phyloP scores from a whole-genome alignment of 2,797 vertebrate species.

The Parauchenoglanis ngamensis region DNA sequence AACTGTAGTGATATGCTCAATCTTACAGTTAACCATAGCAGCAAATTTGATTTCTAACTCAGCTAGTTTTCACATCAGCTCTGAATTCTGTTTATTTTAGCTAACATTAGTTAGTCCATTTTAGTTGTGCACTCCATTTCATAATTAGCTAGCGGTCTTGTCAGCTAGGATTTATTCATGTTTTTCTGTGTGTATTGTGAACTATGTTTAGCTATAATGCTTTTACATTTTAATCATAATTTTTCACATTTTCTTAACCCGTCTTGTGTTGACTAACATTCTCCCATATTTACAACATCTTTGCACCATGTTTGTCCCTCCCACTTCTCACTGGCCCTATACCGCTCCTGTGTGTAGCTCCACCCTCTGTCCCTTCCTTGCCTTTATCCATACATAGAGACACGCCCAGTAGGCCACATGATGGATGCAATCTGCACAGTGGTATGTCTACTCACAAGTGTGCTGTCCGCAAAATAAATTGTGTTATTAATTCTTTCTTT shows the following conservation, averaged over 20 bases:
- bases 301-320: background rate
- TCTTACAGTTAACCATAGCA: background rate
- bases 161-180: too few relatives aligned
- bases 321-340: constrained; percentile 66
- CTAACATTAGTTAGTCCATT: too few relatives aligned
- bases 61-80: too few relatives aligned
- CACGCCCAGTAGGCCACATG: constrained; percentile 75
- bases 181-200: background rate
- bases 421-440: constrained; percentile 81
- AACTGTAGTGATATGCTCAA: background rate
- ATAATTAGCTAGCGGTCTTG: background rate
- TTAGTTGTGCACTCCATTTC: background rate
- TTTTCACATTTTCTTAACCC: background rate
- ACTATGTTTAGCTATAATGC: background rate
- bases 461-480: constrained; percentile 16
- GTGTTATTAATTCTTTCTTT: background rate
- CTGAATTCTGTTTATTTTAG: too few relatives aligned
- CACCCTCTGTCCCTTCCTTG: constrained; percentile 85
- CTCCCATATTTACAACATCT: background rate
- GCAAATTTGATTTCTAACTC: too few relatives aligned
- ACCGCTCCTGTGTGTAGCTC: constrained; percentile 72
- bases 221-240: background rate
- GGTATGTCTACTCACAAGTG: constrained; percentile 80
- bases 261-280: background rate
- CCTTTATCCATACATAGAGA: constrained; percentile 78